Evolutionary conservation across 2,113 vertebrate species (phyloP).

Genomic region (Elanoides forficatus): DNA sequence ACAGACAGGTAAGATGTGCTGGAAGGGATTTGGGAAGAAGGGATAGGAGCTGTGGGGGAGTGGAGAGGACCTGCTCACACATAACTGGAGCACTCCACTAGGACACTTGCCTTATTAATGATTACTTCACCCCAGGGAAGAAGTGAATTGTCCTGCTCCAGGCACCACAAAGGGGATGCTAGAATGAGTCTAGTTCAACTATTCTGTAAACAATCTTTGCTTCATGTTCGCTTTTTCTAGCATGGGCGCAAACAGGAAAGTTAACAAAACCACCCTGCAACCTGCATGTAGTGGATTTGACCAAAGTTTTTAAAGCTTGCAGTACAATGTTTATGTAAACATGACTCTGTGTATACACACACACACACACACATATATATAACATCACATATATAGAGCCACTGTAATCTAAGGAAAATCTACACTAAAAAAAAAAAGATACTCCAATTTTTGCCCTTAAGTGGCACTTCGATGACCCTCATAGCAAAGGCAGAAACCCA

Average conservation of each 20-base stretch:
- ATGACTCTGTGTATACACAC: background rate
- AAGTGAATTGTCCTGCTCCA: background rate
- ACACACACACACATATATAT: rapidly evolving
- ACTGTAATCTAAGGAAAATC: background rate
- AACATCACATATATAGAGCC: background rate
- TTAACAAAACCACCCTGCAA: background rate
- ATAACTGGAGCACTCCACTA: background rate
- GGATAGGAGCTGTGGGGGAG: background rate
- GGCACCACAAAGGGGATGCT: background rate
- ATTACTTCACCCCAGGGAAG: background rate
- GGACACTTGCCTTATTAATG: rapidly evolving
- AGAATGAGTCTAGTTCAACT: background rate
- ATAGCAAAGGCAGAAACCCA: background rate
- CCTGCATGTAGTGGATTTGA: rapidly evolving
- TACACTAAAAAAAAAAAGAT: background rate
- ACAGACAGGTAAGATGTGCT: background rate
- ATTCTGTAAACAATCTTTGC: background rate
- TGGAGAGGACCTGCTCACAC: background rate
- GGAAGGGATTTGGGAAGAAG: background rate
- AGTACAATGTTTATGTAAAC: background rate
- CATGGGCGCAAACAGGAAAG: rapidly evolving
- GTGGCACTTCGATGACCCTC: background rate
- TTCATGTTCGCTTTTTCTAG: background rate
- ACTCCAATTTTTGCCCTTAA: background rate
- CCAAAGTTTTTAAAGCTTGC: background rate